Evolutionary conservation across 2,797 vertebrate species (phyloP), one percentile per base, ranked within the genome.

Genomic region (Triplophysa bombifrons): DNA sequence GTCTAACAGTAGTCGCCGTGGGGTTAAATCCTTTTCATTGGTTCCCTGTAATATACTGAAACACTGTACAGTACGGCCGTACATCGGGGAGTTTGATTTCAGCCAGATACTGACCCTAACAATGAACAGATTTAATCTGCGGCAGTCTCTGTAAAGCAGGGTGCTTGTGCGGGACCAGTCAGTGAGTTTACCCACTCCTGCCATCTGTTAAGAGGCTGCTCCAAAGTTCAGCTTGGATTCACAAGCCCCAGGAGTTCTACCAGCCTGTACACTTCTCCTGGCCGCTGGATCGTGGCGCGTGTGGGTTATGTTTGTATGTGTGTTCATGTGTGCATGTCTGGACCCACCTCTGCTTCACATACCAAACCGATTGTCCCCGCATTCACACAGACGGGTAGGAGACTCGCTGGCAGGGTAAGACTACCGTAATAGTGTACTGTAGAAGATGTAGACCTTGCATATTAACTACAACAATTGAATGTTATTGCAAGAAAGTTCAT

Each of bases 391-490:
- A 82, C 75, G 80, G 82, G 79, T 84, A 76, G 88, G 88, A 91
- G 84, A 68, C 82, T 71, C 51, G 70, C 84, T 83, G 83, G 74
- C 79, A 73, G 64, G 92, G 92, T 93, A 92, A 92, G 91, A 80
- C 84, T 68, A 63, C 46, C 65, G 27, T 30, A 70, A 74, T 72
- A 65, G 41, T 25, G 13, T 58, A 34, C 66, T 63, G 69, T 77
- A 70, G 68, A 61, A 58, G 78, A 56, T 38, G 25, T 80, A 8
- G 34, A 20, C 12, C 10, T 56, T 38, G 22, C 51, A 34, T 79
- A 64, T 19, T 34, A 70, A 83, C 25, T 44, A 71, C 66, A 20
- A 44, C 19, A 46, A 46, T 51, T 60, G 34, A 67, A 20, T 9
- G 25, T 30, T 66, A 71, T 17, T 22, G 22, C 53, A 44, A 76